Base-by-base conservation (phyloP, 2,113 vertebrate genomes). In the Carassius carassius region DNA sequence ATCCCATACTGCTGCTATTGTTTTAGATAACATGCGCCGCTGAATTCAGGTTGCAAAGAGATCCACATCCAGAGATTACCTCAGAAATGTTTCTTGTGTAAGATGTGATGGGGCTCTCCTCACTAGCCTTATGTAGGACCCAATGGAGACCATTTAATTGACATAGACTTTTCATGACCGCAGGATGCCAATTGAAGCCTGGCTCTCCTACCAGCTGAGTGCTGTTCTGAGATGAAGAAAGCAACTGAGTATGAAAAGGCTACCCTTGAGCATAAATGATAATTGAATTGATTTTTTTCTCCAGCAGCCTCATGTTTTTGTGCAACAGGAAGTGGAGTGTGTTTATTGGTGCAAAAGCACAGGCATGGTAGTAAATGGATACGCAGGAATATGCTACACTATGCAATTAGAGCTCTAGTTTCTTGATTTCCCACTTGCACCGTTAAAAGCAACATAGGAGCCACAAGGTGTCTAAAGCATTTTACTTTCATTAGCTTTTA, bases 211-310 rank as follows among this genome's bases (percentile, higher is more conserved):
- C 90, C 86, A 91, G 84, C 89, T 77, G 88, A 91, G 87, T 80
- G 90, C 88, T 84, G 88, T 90, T 92, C 87, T 49, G 84, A 90
- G 86, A 91, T 82, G 86, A 87, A 86, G 87, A 78, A 92, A 81
- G 86, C 89, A 82, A 87, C 86, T 65, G 21, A 70, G 58, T 80
- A 73, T 88, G 90, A 92, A 92, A 92, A 86, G 91, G 87, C 89
- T 56, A 88, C 86, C 89, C 89, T 84, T 78, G 89, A 90, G 88
- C 88, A 84, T 86, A 85, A 92, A 92, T 91, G 87, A 90, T 93
- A 93, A 94, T 93, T 85, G 91, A 44, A 91, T 91, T 90, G 91
- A 93, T 72, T 93, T 90, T 89, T 90, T 89, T 88, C 89, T 91
- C 87, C 86, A 90, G 74, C 78, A 86, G 87, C 81, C 87, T 87